phyloP scores from a whole-genome alignment of 2,113 vertebrate species.

The Trogon surrucura region DNA sequence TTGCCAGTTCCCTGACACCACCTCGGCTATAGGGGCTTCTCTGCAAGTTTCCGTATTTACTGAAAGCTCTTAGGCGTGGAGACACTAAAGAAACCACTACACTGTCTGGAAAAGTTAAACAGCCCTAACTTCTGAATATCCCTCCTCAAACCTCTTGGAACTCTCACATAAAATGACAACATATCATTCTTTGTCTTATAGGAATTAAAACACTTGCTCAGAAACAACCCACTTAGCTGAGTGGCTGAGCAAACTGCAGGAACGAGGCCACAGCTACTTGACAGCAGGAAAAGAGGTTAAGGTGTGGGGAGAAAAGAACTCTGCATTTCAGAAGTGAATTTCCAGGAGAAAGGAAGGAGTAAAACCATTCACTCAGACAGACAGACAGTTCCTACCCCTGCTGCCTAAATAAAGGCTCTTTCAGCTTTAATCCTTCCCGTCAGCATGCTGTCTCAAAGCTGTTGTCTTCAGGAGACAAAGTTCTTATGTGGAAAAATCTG shows the following conservation, averaged over 20 bases:
- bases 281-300: not conserved
- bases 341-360: not conserved
- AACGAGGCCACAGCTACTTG: not conserved
- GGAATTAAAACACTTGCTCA: not conserved
- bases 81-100: not conserved
- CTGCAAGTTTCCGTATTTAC: not conserved
- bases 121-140: not conserved
- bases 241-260: not conserved
- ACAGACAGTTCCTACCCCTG: not conserved
- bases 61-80: not conserved
- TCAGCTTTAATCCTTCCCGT: not conserved
- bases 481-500: not conserved
- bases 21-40: not conserved
- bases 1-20: not conserved
- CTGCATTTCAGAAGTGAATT: not conserved
- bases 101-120: not conserved
- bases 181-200: not conserved
- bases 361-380: not conserved
- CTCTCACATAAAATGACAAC: not conserved
- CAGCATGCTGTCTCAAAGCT: rapidly evolving
- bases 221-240: not conserved
- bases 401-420: not conserved
- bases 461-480: not conserved
- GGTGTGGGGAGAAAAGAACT: not conserved
- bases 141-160: not conserved